A percentile compares a stretch with the other conserved stretches of the same genome.
phyloP scores from a whole-genome alignment of 2,113 vertebrate genomes.

The Cromileptes altivelis region DNA sequence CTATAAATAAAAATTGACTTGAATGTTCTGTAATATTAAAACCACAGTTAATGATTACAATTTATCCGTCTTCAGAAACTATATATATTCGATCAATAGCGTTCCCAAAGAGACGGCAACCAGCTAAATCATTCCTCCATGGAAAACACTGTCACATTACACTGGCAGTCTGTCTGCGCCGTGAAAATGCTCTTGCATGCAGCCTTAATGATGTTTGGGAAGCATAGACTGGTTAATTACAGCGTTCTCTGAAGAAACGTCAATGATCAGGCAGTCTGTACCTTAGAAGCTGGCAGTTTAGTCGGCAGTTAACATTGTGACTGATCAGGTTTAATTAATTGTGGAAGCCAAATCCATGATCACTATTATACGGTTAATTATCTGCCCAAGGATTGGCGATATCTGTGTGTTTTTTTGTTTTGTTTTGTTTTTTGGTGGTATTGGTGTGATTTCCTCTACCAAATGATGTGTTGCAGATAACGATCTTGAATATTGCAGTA shows the following conservation, averaged over 20 bases:
- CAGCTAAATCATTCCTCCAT: background rate
- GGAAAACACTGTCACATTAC: background rate
- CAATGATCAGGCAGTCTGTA: background rate
- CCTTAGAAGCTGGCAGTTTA: background rate
- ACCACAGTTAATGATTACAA: no score
- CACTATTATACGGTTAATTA: background rate
- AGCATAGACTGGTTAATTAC: background rate
- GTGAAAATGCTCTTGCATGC: background rate
- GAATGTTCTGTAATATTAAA: no score
- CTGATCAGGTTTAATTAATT: background rate
- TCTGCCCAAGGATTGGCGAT: background rate
- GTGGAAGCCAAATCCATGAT: background rate
- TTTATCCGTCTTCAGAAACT: no score
- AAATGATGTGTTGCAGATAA: background rate
- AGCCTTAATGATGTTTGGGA: conserved; percentile 24
- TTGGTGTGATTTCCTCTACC: background rate
- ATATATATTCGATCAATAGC: background rate
- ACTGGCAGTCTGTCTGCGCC: conserved; percentile 3
- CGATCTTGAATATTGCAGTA: background rate
- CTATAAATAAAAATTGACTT: no score
- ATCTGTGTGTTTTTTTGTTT: no score
- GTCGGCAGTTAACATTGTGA: background rate
- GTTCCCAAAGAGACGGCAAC: background rate
- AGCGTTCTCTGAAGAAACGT: background rate
- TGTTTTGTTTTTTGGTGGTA: background rate